Evolutionary conservation across 2,797 vertebrate species (phyloP), one percentile per base, ranked within the genome.

Genomic region (Sitta carolinensis): DNA sequence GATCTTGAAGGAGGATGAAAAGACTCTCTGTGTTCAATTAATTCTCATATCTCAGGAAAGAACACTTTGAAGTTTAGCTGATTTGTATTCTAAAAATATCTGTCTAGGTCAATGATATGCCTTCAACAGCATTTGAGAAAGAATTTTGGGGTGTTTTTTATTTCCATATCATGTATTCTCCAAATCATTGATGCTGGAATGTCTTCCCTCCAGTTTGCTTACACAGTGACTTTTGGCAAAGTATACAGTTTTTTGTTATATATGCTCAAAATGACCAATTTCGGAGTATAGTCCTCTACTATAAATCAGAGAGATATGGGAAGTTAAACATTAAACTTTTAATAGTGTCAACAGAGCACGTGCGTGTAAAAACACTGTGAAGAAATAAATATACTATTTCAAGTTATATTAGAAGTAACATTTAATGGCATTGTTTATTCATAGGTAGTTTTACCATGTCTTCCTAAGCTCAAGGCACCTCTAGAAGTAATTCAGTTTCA

Each of bases 51-150:
- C 79, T 64, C 67, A 93, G 73, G 76, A 78, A 95, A 81, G 77
- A 34, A 94, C 85, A 69, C 92, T 92, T 96, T 94, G 89, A 97
- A 95, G 84, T 94, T 92, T 73, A 81, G 63, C 62, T 84, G 82
- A 84, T 32, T 91, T 72, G 13, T 32, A 5, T 61, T 90, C 95
- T 93, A 95, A 95, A 97, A 96, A 95, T 93, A 93, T 43, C 67
- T 76, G 55, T 7, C 73, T 81, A 67, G 76, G 76, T 84, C 94
- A 88, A 54, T 84, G 55, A 29, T 69, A 63, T 36, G 84, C 73
- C 73, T 95, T 83, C 59, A 76, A 34, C 67, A 86, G 21, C n/a
- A 52, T 57, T 73, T 69, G 59, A 34, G 51, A 83, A 75, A 76
- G 17, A 74, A 29, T 87, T 89, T 83, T 52, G 27, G 14, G 54